phyloP scores from a whole-genome alignment of 2,888 invertebrate genomes.

The Elgonia sp. region DNA sequence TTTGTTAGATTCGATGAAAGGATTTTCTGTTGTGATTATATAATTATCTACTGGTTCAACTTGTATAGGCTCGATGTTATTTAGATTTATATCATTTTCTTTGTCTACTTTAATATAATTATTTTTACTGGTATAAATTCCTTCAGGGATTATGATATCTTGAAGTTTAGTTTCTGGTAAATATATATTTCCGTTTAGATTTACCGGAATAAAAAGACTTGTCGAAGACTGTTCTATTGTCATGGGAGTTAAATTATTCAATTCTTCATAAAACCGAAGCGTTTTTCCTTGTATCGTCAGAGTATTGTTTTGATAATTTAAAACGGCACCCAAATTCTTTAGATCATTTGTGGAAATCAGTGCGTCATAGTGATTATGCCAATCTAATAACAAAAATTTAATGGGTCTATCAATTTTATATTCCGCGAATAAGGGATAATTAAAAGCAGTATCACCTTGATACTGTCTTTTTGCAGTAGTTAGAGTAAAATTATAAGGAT shows the following conservation, averaged over 20 bases:
- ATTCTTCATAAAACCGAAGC: not conserved
- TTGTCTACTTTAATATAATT: too few relatives aligned
- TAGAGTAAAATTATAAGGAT: constrained; percentile 12
- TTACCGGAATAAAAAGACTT: constrained; percentile 1
- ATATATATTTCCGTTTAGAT: constrained; percentile 5
- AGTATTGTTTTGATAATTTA: constrained; percentile 7
- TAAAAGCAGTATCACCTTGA: constrained; percentile 21
- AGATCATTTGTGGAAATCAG: not conserved
- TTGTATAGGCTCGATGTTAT: too few relatives aligned
- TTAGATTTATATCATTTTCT: too few relatives aligned
- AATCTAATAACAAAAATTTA: constrained; percentile 5
- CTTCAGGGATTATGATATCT: too few relatives aligned
- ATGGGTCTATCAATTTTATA: not conserved
- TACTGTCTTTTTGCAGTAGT: constrained; percentile 22
- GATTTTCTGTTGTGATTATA: too few relatives aligned
- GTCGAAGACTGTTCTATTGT: not conserved
- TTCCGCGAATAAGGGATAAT: not conserved
- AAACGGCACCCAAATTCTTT: not conserved
- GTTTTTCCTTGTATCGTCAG: constrained; percentile 6
- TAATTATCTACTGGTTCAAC: too few relatives aligned
- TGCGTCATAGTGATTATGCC: constrained; percentile 11
- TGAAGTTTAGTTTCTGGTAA: too few relatives aligned
- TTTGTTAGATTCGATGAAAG: too few relatives aligned
- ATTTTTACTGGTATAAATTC: too few relatives aligned
- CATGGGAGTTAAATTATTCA: not conserved